Evolutionary conservation across 2,113 vertebrate species (phyloP), one percentile per base, ranked within the genome.

Genomic region (Corvus hawaiiensis): DNA sequence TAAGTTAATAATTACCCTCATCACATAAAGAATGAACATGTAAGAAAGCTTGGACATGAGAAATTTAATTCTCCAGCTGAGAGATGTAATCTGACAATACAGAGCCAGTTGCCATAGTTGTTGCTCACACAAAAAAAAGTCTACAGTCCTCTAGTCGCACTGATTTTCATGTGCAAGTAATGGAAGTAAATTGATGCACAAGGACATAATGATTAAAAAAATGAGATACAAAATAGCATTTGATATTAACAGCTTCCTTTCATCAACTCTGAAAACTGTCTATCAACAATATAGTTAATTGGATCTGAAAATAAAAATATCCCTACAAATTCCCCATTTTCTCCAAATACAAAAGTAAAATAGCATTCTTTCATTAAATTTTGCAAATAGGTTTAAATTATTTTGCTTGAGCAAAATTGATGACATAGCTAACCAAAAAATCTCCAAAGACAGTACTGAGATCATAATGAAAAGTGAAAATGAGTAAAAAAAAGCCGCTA

Each of bases 381-480:
- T 85, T 85, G 18, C 15, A 35, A 24, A 88, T 28, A 80, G 82
- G 66, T 59, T 52, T 52, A 49, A 76, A 16, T 74, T 1, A 1
- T 68, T 71, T 62, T 8, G 1, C 21, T 49, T 79, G 48, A 73
- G 8, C 7, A 84, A 92, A 83, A 76, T 63, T 16, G 43, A 87
- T 86, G 22, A 87, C 71, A 72, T 33, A 84, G 49, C 13, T 71
- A 92, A 88, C 16, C 4, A 66, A 96, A 84, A 90, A 72, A 84
- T 73, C n/a, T 74, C 55, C 46, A 83, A 95, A 48, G 26, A 58
- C 49, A 66, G 68, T 91, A 75, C 69, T 67, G n/a, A 33, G 94
- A 67, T 90, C 22, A 16, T 71, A 93, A 89, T 82, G 48, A n/a
- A 86, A 96, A 90, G 46, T 74, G 32, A 55, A 77, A 97, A 95